A percentile compares a stretch with the other conserved stretches of the same genome.
Evolutionary conservation across 2,888 invertebrate genomes (phyloP).

Genomic region (Drosophila longiperda): DNA sequence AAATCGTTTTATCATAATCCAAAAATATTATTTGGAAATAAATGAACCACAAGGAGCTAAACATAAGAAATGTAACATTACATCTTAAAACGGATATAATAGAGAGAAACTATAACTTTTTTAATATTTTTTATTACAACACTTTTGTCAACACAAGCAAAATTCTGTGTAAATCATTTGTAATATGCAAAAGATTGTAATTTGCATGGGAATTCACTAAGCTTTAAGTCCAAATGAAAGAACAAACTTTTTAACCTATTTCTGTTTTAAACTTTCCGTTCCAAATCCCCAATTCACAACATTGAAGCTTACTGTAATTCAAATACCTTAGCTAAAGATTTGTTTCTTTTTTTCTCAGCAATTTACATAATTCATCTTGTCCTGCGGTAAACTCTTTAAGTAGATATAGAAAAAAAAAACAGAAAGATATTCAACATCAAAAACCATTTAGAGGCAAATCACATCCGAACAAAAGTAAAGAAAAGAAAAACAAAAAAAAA

Average conservation of each 20-base stretch:
- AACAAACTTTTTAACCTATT: neutral
- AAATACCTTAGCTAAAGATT: slow-evolving; percentile 17
- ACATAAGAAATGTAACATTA: no score
- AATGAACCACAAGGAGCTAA: no score
- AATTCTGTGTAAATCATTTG: neutral
- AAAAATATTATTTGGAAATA: no score
- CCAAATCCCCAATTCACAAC: neutral
- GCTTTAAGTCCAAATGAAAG: neutral
- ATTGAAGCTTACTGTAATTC: slow-evolving; percentile 3
- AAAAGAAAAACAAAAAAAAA: slow-evolving; percentile 4
- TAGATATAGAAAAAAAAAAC: slow-evolving; percentile 2
- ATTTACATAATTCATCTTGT: slow-evolving; percentile 33
- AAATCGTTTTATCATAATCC: no score
- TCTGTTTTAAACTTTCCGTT: neutral
- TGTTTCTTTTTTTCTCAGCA: slow-evolving; percentile 3
- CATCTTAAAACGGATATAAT: neutral
- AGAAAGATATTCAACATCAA: slow-evolving; percentile 7
- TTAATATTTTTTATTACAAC: neutral
- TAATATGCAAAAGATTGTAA: neutral
- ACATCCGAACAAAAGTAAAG: slow-evolving; percentile 10
- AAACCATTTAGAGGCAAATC: slow-evolving; percentile 27
- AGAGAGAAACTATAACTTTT: neutral
- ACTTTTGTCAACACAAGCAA: neutral
- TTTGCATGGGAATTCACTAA: neutral
- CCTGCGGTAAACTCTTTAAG: slow-evolving; percentile 28